phyloP scores from a whole-genome alignment of 2,888 invertebrate genomes.

The Bruchidius siliquastri region DNA sequence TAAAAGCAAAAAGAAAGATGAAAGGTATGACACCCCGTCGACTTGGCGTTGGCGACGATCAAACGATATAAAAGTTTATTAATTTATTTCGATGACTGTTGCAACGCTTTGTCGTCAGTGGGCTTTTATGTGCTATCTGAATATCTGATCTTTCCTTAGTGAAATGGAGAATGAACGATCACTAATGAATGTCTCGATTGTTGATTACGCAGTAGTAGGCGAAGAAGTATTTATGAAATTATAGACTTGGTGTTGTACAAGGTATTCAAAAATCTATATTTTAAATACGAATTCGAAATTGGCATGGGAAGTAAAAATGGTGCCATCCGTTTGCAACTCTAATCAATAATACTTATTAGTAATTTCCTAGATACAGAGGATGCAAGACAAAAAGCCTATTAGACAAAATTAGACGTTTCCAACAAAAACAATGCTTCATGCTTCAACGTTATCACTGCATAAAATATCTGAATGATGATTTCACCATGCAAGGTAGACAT shows the following conservation, averaged over 20 bases:
- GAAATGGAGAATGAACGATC: neutral
- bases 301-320: too few relatives aligned
- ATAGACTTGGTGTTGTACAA: neutral
- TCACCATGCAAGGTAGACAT: too few relatives aligned
- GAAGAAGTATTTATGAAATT: neutral
- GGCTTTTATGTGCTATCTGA: neutral
- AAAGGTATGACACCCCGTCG: neutral
- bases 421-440: too few relatives aligned
- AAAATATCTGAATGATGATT: too few relatives aligned
- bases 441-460: too few relatives aligned
- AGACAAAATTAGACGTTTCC: too few relatives aligned
- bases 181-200: neutral
- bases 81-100: neutral
- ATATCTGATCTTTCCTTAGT: neutral
- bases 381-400: too few relatives aligned
- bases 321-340: too few relatives aligned
- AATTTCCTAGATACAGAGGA: too few relatives aligned
- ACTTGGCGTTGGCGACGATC: neutral
- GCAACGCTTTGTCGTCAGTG: neutral
- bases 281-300: too few relatives aligned
- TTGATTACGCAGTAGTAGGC: neutral
- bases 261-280: too few relatives aligned
- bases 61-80: neutral
- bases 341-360: too few relatives aligned
- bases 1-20: neutral